A percentile compares a stretch with the other conserved stretches of the same genome.
These are phyloP conservation scores for Parnassius apollo DNA, from an alignment of 2,888 invertebrate genomes.

Conservation along the genomic window DNA sequence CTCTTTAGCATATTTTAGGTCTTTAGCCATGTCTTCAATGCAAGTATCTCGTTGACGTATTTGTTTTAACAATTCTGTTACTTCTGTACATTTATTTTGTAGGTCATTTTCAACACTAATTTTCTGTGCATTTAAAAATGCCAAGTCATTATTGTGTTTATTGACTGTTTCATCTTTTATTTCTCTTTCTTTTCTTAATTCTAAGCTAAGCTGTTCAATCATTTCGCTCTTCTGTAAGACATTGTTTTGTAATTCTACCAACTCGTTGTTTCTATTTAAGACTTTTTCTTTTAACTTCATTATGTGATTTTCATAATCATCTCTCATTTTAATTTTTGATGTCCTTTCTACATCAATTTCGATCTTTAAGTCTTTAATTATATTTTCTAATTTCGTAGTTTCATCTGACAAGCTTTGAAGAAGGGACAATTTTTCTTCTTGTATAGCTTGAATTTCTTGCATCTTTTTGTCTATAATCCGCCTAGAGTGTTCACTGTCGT, in stretches of 20 bases:
- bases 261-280: conserved; percentile 65
- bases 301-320: conserved; percentile 57
- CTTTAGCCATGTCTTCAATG: conserved; percentile 46
- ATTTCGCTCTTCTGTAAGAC: conserved; percentile 58
- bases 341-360: conserved; percentile 57
- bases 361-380: conserved; percentile 48
- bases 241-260: conserved; percentile 65
- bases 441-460: conserved; percentile 59
- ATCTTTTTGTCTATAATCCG: conserved; percentile 53
- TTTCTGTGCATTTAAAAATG: conserved; percentile 24
- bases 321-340: conserved; percentile 53
- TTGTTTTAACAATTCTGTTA: conserved; percentile 40
- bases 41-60: conserved; percentile 34
- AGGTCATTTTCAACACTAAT: conserved; percentile 22
- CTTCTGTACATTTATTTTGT: conserved; percentile 35
- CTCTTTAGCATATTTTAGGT: conserved; percentile 43
- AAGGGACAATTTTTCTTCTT: conserved; percentile 63
- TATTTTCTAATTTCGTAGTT: conserved; percentile 52
- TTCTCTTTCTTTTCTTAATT: conserved; percentile 54
- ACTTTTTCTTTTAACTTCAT: conserved; percentile 70
- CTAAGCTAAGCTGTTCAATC: conserved; percentile 54
- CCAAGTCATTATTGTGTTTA: conserved; percentile 44
- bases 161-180: conserved; percentile 42
- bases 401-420: conserved; percentile 59
- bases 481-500: conserved; percentile 49